These are phyloP conservation scores for Halcyon senegalensis DNA, from an alignment of 2,113 vertebrate genomes.

Conservation along the genomic window DNA sequence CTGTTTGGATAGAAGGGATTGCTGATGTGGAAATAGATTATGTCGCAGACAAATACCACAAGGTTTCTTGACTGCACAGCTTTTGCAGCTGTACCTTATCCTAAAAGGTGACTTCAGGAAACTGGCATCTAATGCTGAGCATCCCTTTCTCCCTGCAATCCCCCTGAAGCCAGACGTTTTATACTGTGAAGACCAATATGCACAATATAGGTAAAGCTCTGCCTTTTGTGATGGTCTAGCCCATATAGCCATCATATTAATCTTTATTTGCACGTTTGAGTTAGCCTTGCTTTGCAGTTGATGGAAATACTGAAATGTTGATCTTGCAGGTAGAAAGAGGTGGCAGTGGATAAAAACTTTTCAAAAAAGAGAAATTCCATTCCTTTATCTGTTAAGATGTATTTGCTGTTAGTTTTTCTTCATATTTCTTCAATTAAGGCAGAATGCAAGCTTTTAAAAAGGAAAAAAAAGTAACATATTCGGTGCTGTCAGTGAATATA, in stretches of 20 bases:
- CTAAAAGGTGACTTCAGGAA: not conserved
- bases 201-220: not conserved
- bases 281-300: not conserved
- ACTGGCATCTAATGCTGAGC: not conserved
- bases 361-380: not conserved
- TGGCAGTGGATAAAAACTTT: not conserved
- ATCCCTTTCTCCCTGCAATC: rapidly evolving
- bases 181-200: not conserved
- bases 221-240: not conserved
- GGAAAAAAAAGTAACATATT: not conserved
- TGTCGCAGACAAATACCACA: not conserved
- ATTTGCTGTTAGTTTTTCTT: not conserved
- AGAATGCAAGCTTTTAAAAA: not conserved
- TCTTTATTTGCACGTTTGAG: not conserved
- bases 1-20: not conserved
- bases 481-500: not conserved
- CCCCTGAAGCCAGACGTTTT: not conserved
- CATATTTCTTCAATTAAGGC: not conserved
- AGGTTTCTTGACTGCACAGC: not conserved
- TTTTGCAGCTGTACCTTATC: not conserved
- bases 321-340: not conserved
- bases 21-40: not conserved
- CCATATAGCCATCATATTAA: not conserved
- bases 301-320: not conserved
- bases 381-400: not conserved